Base-by-base conservation (phyloP, 2,797 vertebrate genomes). In the Trematomus bernacchii region DNA sequence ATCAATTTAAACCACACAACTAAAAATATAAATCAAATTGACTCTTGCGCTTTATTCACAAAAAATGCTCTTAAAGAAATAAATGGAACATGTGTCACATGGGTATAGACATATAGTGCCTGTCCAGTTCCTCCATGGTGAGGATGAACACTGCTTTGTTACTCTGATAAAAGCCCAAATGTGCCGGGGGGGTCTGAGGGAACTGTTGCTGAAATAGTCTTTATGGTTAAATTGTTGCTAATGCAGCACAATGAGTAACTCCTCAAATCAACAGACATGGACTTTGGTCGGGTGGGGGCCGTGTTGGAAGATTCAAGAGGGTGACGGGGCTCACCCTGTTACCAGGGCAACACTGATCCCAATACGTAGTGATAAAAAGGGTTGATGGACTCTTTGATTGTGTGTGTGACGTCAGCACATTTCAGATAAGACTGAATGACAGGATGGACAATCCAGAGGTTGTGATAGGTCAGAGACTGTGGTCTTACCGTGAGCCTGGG, bases 401-500 rank as follows among this genome's bases (percentile, higher is more conserved):
- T 30, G 37, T 23, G 8, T 6, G 19, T 75, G 53, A 68, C 47
- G 2, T 70, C 46, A 63, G 30, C 19, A 33, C 47, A 13, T 37
- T 54, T 57, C 13, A 58, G 47, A 57, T 43, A 1, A 27, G 30
- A 37, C 40, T n/a, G n/a, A 40, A 46, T 16, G 15, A 57, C 44
- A 40, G 37, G 23, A 60, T 19, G 21, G 51, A 62, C 3, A 3
- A 27, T 27, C 23, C 23, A 3, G 23, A 27, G 23, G 23, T 23
- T 23, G 23, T 4, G 27, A 27, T 27, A 27, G 27, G 27, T 27
- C 27, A 5, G 27, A 27, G 27, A 27, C 27, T 5, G 23, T 27
- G 27, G 4, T 27, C 93, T 93, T 72, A 94, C 94, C 93, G 6
- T 94, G 91, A 21, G 90, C 84, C 77, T 93, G 94, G 75, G 94